Conservation (phyloP, 53 echinoderm and acorn worm genomes). For the Luidia sarsii region DNA sequence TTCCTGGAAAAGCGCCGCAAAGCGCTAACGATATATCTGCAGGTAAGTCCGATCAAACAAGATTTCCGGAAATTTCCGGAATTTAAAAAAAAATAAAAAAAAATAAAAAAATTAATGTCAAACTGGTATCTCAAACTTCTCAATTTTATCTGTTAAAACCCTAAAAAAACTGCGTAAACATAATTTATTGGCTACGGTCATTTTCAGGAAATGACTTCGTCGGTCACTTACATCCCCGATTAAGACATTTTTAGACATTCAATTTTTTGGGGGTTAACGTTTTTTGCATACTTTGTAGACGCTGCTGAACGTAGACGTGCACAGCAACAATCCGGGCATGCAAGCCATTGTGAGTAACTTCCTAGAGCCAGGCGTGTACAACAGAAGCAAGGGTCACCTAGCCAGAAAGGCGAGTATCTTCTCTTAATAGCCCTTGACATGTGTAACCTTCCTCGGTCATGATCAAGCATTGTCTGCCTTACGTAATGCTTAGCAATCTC, state of each 20-base stretch:
- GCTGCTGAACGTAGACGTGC: slow-evolving; percentile 72
- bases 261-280: too few relatives aligned
- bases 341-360: slow-evolving; percentile 81
- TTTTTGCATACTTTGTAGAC: too few relatives aligned
- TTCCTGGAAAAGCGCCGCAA: slow-evolving; percentile 90
- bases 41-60: slow-evolving; percentile 69
- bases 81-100: background rate
- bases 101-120: slow-evolving; percentile 14
- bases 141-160: too few relatives aligned
- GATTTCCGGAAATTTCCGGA: background rate
- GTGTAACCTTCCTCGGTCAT: background rate
- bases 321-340: slow-evolving; percentile 81
- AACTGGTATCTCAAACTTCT: too few relatives aligned
- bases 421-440: background rate
- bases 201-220: too few relatives aligned
- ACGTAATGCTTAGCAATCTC: too few relatives aligned
- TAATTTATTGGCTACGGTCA: too few relatives aligned
- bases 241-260: too few relatives aligned
- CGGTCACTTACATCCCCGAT: too few relatives aligned
- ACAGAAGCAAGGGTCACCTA: slow-evolving; percentile 86
- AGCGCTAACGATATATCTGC: slow-evolving; percentile 81
- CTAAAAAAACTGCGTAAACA: too few relatives aligned
- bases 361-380: slow-evolving; percentile 92
- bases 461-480: too few relatives aligned
- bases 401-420: slow-evolving; percentile 80